Conservation (phyloP, 2,113 vertebrate genomes). For the Mystacornis crossleyi region DNA sequence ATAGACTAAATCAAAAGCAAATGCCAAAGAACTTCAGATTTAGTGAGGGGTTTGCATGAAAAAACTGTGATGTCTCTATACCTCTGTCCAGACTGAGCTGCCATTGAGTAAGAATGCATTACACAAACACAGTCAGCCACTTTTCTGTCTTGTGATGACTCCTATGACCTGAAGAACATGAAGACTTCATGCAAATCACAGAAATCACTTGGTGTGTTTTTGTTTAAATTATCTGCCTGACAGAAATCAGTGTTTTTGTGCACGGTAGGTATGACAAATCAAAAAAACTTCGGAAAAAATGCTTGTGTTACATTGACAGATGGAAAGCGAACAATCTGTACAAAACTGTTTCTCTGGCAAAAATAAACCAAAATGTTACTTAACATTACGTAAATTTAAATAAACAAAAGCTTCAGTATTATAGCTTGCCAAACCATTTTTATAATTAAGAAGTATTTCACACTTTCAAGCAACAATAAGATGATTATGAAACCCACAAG, state of each 20-base stretch:
- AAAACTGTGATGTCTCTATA: neutral
- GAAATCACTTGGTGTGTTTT: neutral
- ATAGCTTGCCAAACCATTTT: neutral
- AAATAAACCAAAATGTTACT: slow-evolving; percentile 5
- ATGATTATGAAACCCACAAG: neutral
- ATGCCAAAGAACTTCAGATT: neutral
- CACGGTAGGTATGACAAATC: neutral
- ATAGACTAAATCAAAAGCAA: neutral
- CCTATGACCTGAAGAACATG: neutral
- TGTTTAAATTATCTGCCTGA: neutral
- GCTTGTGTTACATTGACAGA: neutral
- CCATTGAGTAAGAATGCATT: neutral
- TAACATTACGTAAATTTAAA: slow-evolving; percentile 38
- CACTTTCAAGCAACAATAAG: neutral
- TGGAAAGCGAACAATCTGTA: neutral
- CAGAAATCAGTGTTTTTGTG: neutral
- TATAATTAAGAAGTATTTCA: neutral
- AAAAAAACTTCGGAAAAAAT: neutral
- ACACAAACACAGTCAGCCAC: neutral
- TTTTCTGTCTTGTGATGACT: neutral
- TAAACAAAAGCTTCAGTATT: slow-evolving; percentile 11
- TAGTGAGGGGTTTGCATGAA: neutral
- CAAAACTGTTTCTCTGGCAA: neutral
- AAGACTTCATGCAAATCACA: neutral
- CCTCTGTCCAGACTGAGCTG: neutral